These are phyloP conservation scores for Montifringilla adamsi DNA, from an alignment of 2,113 vertebrate genomes.

Conservation along the genomic window DNA sequence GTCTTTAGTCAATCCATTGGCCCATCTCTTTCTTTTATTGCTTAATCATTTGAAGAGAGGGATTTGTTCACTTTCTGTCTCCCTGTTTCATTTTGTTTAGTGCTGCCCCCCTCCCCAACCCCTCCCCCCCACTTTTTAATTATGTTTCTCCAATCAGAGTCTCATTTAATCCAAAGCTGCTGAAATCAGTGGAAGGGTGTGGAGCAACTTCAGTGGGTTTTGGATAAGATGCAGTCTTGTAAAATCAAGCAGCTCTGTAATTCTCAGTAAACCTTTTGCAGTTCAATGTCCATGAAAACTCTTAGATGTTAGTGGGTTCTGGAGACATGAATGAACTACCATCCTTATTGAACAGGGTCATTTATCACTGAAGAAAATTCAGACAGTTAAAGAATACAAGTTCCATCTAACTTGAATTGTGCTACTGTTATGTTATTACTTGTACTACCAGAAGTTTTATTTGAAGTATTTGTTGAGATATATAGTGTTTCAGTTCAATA, in stretches of 20 bases:
- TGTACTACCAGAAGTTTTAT: neutral
- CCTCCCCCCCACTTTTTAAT: neutral
- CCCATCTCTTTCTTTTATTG: neutral
- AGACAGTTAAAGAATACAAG: neutral
- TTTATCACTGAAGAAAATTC: neutral
- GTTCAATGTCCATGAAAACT: neutral
- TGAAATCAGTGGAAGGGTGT: neutral
- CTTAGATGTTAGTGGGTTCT: neutral
- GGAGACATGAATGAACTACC: neutral
- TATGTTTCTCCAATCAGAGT: neutral
- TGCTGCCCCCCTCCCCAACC: neutral
- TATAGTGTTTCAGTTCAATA: neutral
- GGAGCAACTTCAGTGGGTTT: neutral
- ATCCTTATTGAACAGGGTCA: neutral
- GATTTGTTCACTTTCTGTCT: neutral
- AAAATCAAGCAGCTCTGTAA: neutral
- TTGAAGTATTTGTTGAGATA: neutral
- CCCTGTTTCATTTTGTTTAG: fast-evolving
- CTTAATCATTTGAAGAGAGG: neutral
- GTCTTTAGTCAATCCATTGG: neutral
- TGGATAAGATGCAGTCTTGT: neutral
- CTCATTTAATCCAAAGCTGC: neutral
- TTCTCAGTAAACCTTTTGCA: neutral
- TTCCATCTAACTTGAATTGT: neutral
- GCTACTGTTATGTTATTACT: neutral